Conservation (phyloP, 2,113 vertebrate species). For the Paramormyrops kingsleyae region DNA sequence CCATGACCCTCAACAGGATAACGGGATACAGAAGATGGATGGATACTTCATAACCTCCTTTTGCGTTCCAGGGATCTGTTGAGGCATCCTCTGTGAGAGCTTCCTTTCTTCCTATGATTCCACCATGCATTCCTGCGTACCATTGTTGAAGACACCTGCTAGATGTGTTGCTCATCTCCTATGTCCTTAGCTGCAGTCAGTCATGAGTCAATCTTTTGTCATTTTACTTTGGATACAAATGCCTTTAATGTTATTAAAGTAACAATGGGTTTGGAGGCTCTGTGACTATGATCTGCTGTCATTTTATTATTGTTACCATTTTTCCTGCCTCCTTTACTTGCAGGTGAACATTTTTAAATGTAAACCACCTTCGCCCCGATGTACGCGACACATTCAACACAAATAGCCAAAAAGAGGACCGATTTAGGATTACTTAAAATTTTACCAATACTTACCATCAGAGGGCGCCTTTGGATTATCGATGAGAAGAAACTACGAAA, state of each 20-base stretch:
- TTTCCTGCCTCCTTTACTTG: not conserved
- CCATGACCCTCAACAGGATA: not conserved
- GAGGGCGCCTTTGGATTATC: not conserved
- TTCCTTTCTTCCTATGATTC: not conserved
- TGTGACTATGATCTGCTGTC: not conserved
- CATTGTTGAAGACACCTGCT: not conserved
- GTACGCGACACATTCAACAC: not conserved
- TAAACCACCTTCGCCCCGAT: not conserved
- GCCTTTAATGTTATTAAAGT: not conserved
- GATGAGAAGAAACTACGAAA: not conserved
- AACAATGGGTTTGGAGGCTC: not conserved
- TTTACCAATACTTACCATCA: constrained; percentile 6
- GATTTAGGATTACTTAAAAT: not conserved
- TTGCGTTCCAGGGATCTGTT: not conserved
- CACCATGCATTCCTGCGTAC: not conserved
- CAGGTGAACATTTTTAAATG: not conserved
- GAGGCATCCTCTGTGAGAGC: not conserved
- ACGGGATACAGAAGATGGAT: not conserved
- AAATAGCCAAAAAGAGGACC: not conserved
- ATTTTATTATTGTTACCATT: not conserved
- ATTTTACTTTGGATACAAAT: not conserved
- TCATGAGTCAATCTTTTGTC: not conserved
- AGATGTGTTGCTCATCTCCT: not conserved
- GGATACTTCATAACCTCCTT: not conserved
- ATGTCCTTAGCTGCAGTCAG: not conserved